These are phyloP conservation scores for Sebastolobus altivelis DNA, from an alignment of 2,797 vertebrate genomes.

Conservation along the genomic window DNA sequence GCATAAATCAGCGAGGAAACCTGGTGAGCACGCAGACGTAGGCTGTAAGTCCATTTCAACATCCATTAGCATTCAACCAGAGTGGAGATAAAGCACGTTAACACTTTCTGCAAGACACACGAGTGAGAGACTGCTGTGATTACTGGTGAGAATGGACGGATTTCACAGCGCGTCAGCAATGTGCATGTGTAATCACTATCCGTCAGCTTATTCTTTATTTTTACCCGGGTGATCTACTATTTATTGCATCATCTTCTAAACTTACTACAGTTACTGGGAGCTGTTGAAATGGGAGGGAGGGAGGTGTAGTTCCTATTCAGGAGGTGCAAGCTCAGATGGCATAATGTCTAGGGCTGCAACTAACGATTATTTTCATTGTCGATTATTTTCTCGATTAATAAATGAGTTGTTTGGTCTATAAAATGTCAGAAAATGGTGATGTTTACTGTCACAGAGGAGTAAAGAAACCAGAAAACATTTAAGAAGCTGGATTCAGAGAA, in stretches of 20 bases:
- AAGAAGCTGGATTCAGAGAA: no score
- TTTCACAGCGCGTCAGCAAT: conserved; percentile 10
- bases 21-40: conserved; percentile 11
- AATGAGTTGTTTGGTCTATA: no score
- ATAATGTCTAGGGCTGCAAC: no score
- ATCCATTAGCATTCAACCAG: conserved; percentile 34
- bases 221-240: background rate
- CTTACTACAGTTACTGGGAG: background rate
- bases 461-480: no score
- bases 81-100: conserved; percentile 33
- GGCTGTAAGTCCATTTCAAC: conserved; percentile 25
- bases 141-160: background rate
- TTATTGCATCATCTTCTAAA: conserved; percentile 21
- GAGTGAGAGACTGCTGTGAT: conserved; percentile 7
- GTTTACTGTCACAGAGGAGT: no score
- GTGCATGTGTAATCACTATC: conserved; percentile 11
- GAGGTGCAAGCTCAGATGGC: background rate
- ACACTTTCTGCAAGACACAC: background rate
- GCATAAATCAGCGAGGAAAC: conserved; percentile 50
- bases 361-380: no score
- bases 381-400: no score
- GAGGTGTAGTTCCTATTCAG: background rate
- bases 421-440: no score
- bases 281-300: background rate
- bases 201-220: conserved; percentile 1